These are phyloP conservation scores for Ammodramus savannarum DNA, from an alignment of 2,113 vertebrate genomes.

Conservation along the genomic window DNA sequence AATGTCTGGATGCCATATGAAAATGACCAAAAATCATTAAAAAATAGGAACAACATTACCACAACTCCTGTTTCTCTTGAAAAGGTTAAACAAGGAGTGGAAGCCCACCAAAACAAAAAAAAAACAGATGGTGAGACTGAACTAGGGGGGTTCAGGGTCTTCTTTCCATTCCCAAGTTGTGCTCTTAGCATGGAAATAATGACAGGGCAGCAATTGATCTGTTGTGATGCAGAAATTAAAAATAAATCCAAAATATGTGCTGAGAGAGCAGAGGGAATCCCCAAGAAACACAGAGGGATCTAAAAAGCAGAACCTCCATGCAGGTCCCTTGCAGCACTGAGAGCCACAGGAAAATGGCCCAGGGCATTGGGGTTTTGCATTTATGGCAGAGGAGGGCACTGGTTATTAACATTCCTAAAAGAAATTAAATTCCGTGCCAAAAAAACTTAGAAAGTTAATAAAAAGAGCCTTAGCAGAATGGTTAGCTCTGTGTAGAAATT, in stretches of 20 bases:
- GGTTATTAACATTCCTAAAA: conserved; percentile 57
- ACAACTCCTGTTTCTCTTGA: background rate
- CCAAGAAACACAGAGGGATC: background rate
- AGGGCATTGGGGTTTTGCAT: conserved; percentile 26
- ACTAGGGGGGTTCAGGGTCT: background rate
- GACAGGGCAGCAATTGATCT: background rate
- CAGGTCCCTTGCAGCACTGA: background rate
- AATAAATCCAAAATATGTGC: background rate
- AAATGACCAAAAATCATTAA: conserved; percentile 8
- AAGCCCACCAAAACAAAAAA: conserved; percentile 10
- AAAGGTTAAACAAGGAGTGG: background rate
- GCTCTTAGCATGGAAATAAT: background rate
- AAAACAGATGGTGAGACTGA: conserved; percentile 23
- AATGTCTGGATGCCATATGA: background rate
- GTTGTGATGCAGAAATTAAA: background rate
- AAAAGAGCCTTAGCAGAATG: background rate
- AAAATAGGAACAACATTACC: background rate
- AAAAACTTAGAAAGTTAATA: conserved; percentile 49
- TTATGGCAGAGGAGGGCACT: conserved; percentile 59
- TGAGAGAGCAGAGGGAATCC: background rate
- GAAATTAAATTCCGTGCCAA: conserved; percentile 3
- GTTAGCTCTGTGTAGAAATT: conserved; percentile 44
- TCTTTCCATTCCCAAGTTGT: background rate
- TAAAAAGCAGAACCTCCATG: background rate
- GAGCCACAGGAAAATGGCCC: background rate